phyloP scores from a whole-genome alignment of 2,797 vertebrate genomes.

The Callimico goeldii region DNA sequence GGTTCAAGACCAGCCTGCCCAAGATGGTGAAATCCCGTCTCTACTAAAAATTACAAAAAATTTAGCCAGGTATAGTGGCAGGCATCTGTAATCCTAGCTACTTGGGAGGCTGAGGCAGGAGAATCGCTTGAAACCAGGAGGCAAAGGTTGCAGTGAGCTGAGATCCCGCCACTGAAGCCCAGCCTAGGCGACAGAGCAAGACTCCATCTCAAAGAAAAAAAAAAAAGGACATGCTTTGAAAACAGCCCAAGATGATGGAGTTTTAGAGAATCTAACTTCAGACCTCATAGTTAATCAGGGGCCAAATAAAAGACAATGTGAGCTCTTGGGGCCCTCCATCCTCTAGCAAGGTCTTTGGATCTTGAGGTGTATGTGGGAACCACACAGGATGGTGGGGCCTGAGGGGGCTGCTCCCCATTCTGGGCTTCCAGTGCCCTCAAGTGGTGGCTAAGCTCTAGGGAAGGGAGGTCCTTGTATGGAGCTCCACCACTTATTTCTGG shows the following conservation, averaged over 20 bases:
- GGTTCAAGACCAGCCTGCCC: not conserved
- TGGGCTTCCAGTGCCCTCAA: slow-evolving; percentile 25
- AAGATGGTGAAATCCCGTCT: too few species aligned
- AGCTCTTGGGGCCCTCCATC: not conserved
- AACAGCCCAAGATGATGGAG: not conserved
- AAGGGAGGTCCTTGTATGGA: not conserved
- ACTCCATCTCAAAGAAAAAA: too few species aligned
- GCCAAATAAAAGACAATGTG: not conserved
- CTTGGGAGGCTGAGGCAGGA: too few species aligned
- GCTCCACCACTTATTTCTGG: not conserved
- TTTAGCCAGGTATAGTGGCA: too few species aligned
- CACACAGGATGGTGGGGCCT: too few species aligned
- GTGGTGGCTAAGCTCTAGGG: not conserved
- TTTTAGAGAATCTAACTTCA: not conserved
- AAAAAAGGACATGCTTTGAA: not conserved
- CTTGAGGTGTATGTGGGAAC: not conserved
- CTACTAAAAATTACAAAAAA: too few species aligned
- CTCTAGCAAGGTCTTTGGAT: not conserved
- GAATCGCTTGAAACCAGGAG: too few species aligned
- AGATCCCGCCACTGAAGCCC: too few species aligned
- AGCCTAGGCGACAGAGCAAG: too few species aligned
- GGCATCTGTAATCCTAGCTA: too few species aligned
- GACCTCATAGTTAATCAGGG: not conserved
- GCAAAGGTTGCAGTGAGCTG: too few species aligned
- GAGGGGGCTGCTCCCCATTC: not conserved